phyloP scores from a whole-genome alignment of 2,888 invertebrate species.

The Drosophila anomalata region DNA sequence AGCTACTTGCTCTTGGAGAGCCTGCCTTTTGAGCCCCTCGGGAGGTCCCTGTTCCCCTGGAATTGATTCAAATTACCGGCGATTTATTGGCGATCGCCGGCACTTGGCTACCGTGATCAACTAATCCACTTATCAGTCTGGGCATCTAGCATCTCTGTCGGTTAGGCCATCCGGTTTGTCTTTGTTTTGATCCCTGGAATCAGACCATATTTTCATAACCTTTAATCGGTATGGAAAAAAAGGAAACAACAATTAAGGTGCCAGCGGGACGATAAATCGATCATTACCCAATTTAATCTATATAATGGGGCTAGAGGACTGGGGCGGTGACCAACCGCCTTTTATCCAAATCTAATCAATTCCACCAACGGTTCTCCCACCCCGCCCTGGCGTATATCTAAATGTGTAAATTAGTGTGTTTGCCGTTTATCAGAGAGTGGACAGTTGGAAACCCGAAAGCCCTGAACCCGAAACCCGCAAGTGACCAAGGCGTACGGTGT shows the following conservation, averaged over 20 bases:
- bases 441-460: slow-evolving; percentile 18
- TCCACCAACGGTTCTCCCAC: slow-evolving; percentile 14
- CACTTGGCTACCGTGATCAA: slow-evolving; percentile 39
- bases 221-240: slow-evolving; percentile 63
- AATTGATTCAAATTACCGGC: slow-evolving; percentile 62
- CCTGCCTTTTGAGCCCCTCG: neutral
- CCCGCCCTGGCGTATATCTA: slow-evolving; percentile 9
- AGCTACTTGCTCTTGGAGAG: slow-evolving; percentile 14
- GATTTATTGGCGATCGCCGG: slow-evolving; percentile 57
- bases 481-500: slow-evolving; percentile 16
- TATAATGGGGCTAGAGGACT: slow-evolving; percentile 48
- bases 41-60: slow-evolving; percentile 4
- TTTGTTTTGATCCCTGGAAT: slow-evolving; percentile 9
- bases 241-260: slow-evolving; percentile 19
- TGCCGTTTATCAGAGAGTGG: slow-evolving; percentile 57
- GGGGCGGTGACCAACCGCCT: slow-evolving; percentile 57
- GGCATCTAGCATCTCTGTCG: slow-evolving; percentile 12
- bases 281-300: slow-evolving; percentile 66
- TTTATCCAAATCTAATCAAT: slow-evolving; percentile 81
- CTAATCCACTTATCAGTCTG: slow-evolving; percentile 56
- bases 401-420: slow-evolving; percentile 42
- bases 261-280: slow-evolving; percentile 60
- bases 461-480: slow-evolving; percentile 5
- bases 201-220: slow-evolving; percentile 6
- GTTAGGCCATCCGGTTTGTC: neutral